phyloP scores from a whole-genome alignment of 2,113 vertebrate species.

The Pitta sordida region DNA sequence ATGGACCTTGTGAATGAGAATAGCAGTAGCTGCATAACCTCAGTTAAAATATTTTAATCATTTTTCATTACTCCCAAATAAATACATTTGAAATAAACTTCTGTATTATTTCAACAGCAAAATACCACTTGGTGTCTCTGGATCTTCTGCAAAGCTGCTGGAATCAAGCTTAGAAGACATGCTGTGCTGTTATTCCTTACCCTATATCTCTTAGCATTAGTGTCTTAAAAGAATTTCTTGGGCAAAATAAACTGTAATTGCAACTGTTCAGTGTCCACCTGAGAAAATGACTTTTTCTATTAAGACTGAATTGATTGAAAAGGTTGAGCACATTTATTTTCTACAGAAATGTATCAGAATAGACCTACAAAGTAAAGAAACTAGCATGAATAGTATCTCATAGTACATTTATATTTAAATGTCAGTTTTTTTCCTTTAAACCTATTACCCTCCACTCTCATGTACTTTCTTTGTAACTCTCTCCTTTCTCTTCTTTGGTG shows the following conservation, averaged over 20 bases:
- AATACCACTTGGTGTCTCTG: not conserved
- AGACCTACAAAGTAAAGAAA: not conserved
- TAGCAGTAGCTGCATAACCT: not conserved
- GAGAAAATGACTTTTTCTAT: conserved; percentile 53
- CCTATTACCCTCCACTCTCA: not conserved
- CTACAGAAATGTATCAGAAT: not conserved
- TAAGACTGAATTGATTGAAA: conserved; percentile 17
- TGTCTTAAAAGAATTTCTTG: conserved; percentile 22
- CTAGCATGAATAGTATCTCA: not conserved
- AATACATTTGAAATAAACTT: not conserved
- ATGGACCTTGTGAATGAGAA: not conserved
- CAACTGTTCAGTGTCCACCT: conserved; percentile 35
- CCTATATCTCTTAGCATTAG: conserved; percentile 5
- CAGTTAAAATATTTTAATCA: not conserved
- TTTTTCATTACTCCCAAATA: not conserved
- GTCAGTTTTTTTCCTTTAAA: not conserved
- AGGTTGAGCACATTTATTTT: not conserved
- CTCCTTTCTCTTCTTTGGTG: not conserved
- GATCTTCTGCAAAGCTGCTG: not conserved
- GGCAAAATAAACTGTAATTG: conserved; percentile 45
- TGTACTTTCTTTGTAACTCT: not conserved
- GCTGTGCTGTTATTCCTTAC: conserved; percentile 39
- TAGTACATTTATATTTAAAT: not conserved
- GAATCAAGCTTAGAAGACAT: not conserved
- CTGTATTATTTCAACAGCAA: not conserved